Conservation (phyloP, 2,113 vertebrate genomes). For the Theropithecus gelada region DNA sequence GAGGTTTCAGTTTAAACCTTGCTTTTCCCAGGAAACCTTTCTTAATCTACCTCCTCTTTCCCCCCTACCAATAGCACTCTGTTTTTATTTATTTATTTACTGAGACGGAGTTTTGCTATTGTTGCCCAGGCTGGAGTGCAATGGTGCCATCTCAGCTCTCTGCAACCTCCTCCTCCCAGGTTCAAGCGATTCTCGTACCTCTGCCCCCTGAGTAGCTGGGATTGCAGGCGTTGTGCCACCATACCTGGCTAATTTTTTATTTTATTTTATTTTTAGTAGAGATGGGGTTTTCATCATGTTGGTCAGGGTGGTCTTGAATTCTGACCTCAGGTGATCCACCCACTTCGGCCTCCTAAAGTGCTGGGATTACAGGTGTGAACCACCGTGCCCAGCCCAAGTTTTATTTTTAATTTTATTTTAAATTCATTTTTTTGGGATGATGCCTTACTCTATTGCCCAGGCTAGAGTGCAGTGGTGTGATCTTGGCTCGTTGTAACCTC, state of each 20-base stretch:
- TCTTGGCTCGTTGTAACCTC: too few relatives aligned
- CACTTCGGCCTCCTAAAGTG: background rate
- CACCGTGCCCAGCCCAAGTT: background rate
- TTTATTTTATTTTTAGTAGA: background rate
- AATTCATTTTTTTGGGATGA: too few relatives aligned
- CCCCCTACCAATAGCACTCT: background rate
- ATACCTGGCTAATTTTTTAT: background rate
- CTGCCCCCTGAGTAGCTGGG: background rate
- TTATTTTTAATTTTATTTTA: too few relatives aligned
- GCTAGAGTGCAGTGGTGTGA: too few relatives aligned
- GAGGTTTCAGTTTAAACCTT: background rate
- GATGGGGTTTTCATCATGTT: background rate
- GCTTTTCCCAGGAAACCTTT: background rate
- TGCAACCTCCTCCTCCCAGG: background rate
- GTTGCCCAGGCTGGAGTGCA: background rate
- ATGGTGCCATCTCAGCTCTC: background rate
- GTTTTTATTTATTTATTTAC: background rate
- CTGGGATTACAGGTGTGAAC: background rate
- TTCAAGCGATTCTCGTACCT: background rate
- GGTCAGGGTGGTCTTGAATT: background rate
- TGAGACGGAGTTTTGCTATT: background rate
- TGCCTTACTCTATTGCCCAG: too few relatives aligned
- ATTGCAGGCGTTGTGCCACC: background rate
- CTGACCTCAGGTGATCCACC: background rate
- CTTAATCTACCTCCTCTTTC: background rate